phyloP scores from a whole-genome alignment of 2,797 vertebrate species.

The Coregonus ussuriensis region DNA sequence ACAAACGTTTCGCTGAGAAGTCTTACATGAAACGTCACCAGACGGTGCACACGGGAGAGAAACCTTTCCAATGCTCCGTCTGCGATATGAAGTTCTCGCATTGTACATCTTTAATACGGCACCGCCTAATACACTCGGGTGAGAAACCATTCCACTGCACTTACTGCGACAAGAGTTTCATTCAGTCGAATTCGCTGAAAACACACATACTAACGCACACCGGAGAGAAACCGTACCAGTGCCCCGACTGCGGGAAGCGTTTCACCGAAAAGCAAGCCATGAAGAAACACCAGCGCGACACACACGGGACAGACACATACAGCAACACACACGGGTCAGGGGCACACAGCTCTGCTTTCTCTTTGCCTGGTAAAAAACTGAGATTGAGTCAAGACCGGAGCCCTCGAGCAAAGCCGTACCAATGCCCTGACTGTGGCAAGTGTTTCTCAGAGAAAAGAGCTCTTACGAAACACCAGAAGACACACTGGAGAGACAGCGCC shows the following conservation, averaged over 20 bases:
- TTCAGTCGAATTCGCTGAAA: not conserved
- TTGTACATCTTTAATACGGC: not conserved
- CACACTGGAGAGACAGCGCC: not conserved
- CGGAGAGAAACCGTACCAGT: not conserved
- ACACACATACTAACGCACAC: not conserved
- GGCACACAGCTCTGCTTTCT: not conserved
- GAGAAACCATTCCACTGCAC: constrained; percentile 1
- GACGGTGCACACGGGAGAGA: not conserved
- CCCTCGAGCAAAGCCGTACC: not conserved
- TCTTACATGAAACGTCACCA: not conserved
- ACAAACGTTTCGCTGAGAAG: not conserved
- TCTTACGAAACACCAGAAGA: not conserved
- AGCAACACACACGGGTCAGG: not conserved
- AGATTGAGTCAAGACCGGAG: not conserved
- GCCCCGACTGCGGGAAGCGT: not conserved
- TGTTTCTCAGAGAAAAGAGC: not conserved
- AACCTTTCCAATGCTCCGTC: not conserved
- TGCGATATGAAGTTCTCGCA: not conserved
- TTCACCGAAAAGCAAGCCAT: not conserved
- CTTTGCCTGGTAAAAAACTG: not conserved
- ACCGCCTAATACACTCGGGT: not conserved
- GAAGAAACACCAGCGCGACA: not conserved
- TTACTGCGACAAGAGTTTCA: not conserved
- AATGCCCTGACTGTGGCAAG: not conserved
- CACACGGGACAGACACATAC: not conserved